Evolutionary conservation across 2,797 vertebrate species (phyloP).

Genomic region (Gymnothorax javanicus): DNA sequence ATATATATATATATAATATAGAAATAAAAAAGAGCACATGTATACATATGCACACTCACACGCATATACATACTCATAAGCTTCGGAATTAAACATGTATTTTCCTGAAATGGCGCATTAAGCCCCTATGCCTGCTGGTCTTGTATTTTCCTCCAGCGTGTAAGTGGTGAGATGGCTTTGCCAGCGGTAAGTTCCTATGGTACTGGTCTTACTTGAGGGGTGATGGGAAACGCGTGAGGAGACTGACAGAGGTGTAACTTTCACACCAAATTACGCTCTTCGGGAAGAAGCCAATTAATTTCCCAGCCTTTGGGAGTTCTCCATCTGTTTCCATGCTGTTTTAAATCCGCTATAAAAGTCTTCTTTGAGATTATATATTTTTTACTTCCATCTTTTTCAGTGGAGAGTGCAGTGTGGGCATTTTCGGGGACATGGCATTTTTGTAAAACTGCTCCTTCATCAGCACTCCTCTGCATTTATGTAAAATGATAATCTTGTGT

Average conservation of each 20-base stretch:
- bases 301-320: slow-evolving; percentile 48
- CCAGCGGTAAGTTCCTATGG: slow-evolving; percentile 45
- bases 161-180: slow-evolving; percentile 33
- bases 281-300: slow-evolving; percentile 71
- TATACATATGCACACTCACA: too few species aligned
- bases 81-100: neutral
- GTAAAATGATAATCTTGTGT: neutral
- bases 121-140: slow-evolving; percentile 22
- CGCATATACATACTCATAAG: neutral
- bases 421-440: neutral
- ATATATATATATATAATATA: neutral
- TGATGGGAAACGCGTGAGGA: slow-evolving; percentile 35
- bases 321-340: slow-evolving; percentile 19
- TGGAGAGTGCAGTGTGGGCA: neutral
- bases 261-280: slow-evolving; percentile 61
- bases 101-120: neutral
- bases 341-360: slow-evolving; percentile 27
- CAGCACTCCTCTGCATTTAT: neutral
- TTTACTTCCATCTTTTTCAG: neutral
- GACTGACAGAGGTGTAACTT: slow-evolving; percentile 68
- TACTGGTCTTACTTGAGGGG: slow-evolving; percentile 65
- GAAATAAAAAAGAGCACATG: too few species aligned
- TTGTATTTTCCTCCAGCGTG: slow-evolving; percentile 45
- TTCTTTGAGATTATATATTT: neutral
- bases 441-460: neutral